Conservation (phyloP, 2,113 vertebrate genomes). For the Oxyruncus cristatus region DNA sequence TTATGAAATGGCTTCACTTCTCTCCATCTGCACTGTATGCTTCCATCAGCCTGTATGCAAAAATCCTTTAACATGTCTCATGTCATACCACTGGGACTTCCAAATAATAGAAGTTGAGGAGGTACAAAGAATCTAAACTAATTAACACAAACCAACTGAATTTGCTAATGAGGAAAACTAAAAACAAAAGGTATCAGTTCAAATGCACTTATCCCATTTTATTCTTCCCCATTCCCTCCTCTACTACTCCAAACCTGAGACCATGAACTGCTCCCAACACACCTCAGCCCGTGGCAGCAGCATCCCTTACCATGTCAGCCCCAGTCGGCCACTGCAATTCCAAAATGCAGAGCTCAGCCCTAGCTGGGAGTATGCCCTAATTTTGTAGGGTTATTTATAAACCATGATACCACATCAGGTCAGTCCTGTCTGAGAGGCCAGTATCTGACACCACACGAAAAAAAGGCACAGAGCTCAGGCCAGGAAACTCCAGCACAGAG, state of each 20-base stretch:
- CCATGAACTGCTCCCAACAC: fast-evolving
- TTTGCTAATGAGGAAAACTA: not conserved
- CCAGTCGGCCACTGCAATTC: not conserved
- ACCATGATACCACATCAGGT: not conserved
- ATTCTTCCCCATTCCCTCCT: not conserved
- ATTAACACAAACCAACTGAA: not conserved
- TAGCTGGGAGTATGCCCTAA: not conserved
- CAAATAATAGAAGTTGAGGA: not conserved
- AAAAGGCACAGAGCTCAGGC: not conserved
- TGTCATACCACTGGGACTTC: not conserved
- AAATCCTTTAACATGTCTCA: not conserved
- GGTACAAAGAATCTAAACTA: not conserved
- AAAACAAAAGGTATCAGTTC: not conserved
- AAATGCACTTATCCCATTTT: not conserved
- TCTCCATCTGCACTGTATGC: not conserved
- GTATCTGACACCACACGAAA: not conserved
- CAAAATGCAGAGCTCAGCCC: not conserved
- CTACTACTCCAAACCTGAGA: not conserved
- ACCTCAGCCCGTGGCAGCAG: not conserved
- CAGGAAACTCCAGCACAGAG: not conserved
- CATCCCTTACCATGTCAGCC: not conserved
- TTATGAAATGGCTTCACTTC: not conserved
- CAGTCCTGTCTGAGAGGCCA: not conserved
- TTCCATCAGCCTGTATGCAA: not conserved
- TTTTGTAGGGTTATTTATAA: not conserved